A percentile compares a stretch with the other conserved stretches of the same genome.
Conservation (phyloP, 2,888 invertebrate genomes). For the Flabesymbios commensalis region DNA sequence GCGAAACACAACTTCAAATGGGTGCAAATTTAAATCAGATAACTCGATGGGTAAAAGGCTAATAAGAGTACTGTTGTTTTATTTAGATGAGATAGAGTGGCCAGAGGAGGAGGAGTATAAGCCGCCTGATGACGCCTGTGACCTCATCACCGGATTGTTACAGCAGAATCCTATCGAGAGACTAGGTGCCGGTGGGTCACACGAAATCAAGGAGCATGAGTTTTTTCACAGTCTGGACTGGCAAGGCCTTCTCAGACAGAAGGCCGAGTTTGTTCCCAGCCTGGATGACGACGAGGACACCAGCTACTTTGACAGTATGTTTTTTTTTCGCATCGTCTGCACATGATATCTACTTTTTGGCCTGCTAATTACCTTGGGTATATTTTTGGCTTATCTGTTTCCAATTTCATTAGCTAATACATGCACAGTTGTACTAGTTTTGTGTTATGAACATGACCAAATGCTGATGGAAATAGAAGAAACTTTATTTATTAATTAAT, state of each 20-base stretch:
- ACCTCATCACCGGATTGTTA: conserved; percentile 85
- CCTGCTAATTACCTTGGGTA: no score
- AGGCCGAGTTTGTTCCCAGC: conserved; percentile 98
- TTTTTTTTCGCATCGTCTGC: no score
- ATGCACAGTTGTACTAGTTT: no score
- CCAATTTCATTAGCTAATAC: no score
- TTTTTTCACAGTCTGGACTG: conserved; percentile 94
- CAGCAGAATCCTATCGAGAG: conserved; percentile 93
- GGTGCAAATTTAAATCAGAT: background rate
- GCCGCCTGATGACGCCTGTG: conserved; percentile 88
- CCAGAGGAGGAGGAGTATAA: conserved; percentile 90
- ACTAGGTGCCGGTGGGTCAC: conserved; percentile 78
- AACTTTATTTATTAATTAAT: no score
- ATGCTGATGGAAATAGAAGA: no score
- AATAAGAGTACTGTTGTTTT: background rate
- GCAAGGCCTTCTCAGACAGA: conserved; percentile 92
- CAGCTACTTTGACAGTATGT: conserved; percentile 96
- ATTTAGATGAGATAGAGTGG: conserved; percentile 94
- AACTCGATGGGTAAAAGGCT: no score
- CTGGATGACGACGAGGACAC: conserved; percentile 89
- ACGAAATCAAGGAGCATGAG: conserved; percentile 89
- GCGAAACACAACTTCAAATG: background rate
- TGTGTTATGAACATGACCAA: no score
- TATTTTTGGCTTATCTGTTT: no score
- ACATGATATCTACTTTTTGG: no score